Base-by-base conservation (phyloP, 1,140 invertebrate species). In the Oryzaephilus surinamensis region DNA sequence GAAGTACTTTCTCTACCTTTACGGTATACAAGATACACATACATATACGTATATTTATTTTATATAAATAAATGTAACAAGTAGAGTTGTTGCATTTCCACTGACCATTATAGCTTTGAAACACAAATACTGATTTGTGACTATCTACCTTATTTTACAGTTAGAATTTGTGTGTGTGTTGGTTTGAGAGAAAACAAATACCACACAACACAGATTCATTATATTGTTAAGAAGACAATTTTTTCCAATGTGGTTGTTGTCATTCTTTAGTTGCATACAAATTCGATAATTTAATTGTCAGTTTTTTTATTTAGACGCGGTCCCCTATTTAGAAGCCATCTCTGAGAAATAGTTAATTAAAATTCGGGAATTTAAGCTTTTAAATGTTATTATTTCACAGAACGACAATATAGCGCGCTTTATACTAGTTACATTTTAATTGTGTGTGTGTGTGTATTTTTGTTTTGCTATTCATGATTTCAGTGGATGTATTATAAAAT, bases 301-400 rank as follows among this genome's bases (percentile, higher is more conserved):
- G 23, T 24, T n/a, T n/a, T n/a, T n/a, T n/a, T n/a, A n/a, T n/a
- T n/a, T n/a, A n/a, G n/a, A n/a, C n/a, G n/a, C n/a, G n/a, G n/a
- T n/a, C n/a, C n/a, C n/a, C n/a, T n/a, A n/a, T n/a, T n/a, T n/a
- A n/a, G n/a, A n/a, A n/a, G 45, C 33, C 42, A 45, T 48, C 42
- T 51, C 48, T 45, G 32, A 41, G 48, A 51, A 51, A 41, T 42
- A 47, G 19, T 43, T 48, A 47, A 51, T 51, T 51, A 45, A 48
- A 51, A 51, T 51, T 51, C 49, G 49, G 49, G 49, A 51, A 51
- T 51, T 42, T 45, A 46, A 24, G n/a, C n/a, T 45, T 39, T 41
- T 51, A 45, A 51, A 48, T 48, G 43, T 51, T 51, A 51, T 51
- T 45, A 51, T 51, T 51, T 51, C 48, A 51, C 32, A 32, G 48